Evolutionary conservation across 2,888 invertebrate genomes (phyloP).

Genomic region (Phengaris alcon): DNA sequence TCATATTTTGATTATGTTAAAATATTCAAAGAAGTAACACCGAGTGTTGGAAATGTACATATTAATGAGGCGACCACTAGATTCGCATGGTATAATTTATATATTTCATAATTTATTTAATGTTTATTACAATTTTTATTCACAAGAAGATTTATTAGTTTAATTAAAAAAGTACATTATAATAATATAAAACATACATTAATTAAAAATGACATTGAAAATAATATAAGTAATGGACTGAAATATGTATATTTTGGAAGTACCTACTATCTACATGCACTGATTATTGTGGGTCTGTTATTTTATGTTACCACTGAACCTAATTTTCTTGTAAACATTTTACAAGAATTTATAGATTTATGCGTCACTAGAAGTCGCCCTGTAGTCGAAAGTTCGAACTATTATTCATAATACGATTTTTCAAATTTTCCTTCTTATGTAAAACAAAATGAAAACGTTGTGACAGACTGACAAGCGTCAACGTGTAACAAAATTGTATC

Average conservation of each 20-base stretch:
- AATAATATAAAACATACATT: constrained; percentile 8
- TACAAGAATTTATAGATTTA: too few relatives aligned
- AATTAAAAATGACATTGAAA: constrained; percentile 5
- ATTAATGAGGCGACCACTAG: neutral
- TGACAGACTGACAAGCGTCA: too few relatives aligned
- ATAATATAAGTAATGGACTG: neutral
- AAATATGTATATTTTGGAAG: neutral
- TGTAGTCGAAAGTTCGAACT: too few relatives aligned
- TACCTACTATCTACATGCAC: neutral
- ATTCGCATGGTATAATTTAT: constrained; percentile 23
- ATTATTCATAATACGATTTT: too few relatives aligned
- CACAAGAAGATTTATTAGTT: neutral
- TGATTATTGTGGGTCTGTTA: neutral
- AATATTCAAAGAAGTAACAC: neutral
- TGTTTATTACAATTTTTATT: constrained; percentile 25
- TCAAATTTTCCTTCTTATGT: too few relatives aligned
- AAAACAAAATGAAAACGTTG: too few relatives aligned
- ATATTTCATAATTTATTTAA: constrained; percentile 10
- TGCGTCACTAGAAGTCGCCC: too few relatives aligned
- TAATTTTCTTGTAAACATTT: too few relatives aligned
- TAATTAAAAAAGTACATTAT: constrained; percentile 24
- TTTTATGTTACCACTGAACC: neutral
- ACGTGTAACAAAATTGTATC: too few relatives aligned
- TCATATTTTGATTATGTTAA: neutral
- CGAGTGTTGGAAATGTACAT: constrained; percentile 15